phyloP scores from a whole-genome alignment of 2,113 vertebrate genomes.

The Gopherus flavomarginatus region DNA sequence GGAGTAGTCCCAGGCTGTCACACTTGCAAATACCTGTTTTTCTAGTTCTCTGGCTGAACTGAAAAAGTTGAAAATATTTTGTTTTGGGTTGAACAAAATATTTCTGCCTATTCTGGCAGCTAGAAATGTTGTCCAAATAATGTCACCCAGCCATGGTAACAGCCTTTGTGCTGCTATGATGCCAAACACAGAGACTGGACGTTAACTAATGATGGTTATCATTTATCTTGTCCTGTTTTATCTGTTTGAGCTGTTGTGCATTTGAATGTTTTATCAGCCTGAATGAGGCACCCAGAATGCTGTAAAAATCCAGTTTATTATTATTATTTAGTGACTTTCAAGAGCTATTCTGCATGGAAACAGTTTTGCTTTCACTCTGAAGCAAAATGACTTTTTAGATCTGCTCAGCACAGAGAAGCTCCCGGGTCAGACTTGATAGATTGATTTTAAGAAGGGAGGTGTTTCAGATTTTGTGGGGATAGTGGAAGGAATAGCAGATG shows the following conservation, averaged over 20 bases:
- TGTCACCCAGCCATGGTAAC: not conserved
- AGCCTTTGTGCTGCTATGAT: not conserved
- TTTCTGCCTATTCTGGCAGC: not conserved
- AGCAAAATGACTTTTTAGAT: not conserved
- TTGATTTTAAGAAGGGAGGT: not conserved
- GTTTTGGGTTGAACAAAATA: not conserved
- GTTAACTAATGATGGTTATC: not conserved
- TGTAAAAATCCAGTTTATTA: not conserved
- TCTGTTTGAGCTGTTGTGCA: not conserved
- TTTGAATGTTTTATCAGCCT: not conserved
- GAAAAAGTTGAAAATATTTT: not conserved
- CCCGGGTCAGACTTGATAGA: not conserved
- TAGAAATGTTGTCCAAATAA: not conserved
- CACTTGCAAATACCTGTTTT: not conserved
- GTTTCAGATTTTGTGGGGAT: not conserved
- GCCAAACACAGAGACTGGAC: not conserved
- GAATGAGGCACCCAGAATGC: not conserved
- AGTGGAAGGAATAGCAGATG: not conserved
- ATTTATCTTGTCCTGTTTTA: not conserved
- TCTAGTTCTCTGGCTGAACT: not conserved
- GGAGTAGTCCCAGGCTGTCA: not conserved
- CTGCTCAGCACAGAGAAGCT: not conserved
- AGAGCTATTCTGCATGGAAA: not conserved
- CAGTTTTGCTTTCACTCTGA: not conserved
- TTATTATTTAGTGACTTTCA: not conserved